A percentile compares a stretch with the other conserved stretches of the same genome.
phyloP scores from a whole-genome alignment of 2,113 vertebrate genomes.

The Campylorhamphus procurvoides region DNA sequence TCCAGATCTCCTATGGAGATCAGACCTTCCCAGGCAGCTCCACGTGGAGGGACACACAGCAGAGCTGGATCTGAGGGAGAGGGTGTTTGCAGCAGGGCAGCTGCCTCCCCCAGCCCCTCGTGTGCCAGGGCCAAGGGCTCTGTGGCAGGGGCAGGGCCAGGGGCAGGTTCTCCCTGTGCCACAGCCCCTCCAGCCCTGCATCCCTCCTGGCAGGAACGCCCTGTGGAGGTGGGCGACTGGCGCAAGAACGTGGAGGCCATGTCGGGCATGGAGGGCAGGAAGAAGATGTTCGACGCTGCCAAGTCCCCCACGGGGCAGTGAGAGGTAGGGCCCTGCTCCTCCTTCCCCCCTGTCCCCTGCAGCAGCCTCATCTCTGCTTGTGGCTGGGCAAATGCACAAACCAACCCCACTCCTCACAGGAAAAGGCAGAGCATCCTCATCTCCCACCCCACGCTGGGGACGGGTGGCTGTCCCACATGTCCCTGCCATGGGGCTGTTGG shows the following conservation, averaged over 20 bases:
- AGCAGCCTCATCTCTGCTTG: background rate
- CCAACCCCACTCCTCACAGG: rapidly evolving
- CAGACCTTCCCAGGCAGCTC: background rate
- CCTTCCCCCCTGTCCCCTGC: background rate
- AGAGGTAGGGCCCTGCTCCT: constrained; percentile 41
- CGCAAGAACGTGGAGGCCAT: constrained; percentile 97
- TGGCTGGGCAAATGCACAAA: background rate
- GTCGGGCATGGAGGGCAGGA: constrained; percentile 95
- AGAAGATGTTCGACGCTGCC: constrained; percentile 97
- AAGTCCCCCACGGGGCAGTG: constrained; percentile 80
- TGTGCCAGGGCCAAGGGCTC: rapidly evolving
- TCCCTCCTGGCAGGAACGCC: constrained; percentile 81
- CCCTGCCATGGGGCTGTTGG: background rate
- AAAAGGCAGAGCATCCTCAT: background rate
- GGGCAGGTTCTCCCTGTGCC: too few relatives aligned
- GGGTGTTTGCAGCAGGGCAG: background rate
- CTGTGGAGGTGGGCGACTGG: constrained; percentile 93
- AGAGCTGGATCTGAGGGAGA: background rate
- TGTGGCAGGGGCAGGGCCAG: too few relatives aligned
- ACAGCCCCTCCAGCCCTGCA: rapidly evolving
- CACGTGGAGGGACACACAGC: rapidly evolving
- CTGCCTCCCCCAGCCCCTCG: background rate
- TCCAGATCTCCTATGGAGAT: background rate
- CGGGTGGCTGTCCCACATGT: rapidly evolving
- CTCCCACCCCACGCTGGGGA: background rate